phyloP scores from a whole-genome alignment of 2,797 vertebrate species.

The Paratrypauchen microcephalus region DNA sequence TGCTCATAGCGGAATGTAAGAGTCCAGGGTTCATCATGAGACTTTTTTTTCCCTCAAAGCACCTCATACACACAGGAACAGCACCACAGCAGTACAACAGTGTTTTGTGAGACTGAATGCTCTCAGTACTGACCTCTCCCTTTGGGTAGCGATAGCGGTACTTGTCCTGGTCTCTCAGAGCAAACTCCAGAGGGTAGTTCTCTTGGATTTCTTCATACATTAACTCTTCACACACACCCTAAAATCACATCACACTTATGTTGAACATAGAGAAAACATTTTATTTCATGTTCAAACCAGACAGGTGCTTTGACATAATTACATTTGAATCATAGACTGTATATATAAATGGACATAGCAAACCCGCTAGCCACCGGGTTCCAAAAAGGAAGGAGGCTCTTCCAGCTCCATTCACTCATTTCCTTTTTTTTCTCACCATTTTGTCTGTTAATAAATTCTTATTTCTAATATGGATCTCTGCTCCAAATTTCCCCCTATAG shows the following conservation, averaged over 20 bases:
- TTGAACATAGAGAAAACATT: conserved; percentile 16
- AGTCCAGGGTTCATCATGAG: no score
- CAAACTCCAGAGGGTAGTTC: conserved; percentile 91
- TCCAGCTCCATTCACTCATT: no score
- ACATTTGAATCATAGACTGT: no score
- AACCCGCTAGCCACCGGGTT: no score
- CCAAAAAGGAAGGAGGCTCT: no score
- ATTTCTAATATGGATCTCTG: no score
- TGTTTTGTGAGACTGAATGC: neutral
- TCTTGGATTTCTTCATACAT: conserved; percentile 97
- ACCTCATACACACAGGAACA: neutral
- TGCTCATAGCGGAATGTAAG: no score
- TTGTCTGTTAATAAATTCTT: no score
- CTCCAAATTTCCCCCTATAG: no score
- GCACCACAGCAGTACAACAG: neutral
- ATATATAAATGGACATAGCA: no score
- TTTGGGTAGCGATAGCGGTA: conserved; percentile 98
- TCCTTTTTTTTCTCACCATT: no score
- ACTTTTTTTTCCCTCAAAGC: neutral
- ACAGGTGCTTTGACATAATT: no score
- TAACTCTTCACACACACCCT: conserved; percentile 98
- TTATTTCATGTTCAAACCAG: neutral
- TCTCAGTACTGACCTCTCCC: conserved; percentile 85
- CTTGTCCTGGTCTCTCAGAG: conserved; percentile 97
- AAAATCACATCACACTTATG: conserved; percentile 10